Conservation (phyloP, 1,140 invertebrate genomes). For the Galleria mellonella region DNA sequence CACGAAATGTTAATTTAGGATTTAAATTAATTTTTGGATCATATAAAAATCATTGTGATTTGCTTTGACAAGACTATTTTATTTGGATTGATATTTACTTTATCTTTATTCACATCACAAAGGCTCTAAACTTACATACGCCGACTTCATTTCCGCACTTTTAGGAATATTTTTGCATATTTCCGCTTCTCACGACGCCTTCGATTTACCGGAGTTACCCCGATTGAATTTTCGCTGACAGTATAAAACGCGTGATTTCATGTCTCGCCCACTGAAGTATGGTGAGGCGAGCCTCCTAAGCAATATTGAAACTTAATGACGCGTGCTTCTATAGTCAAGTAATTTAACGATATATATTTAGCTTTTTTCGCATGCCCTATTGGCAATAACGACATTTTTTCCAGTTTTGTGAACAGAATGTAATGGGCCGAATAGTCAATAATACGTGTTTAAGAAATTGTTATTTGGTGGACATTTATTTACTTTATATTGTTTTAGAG, state of each 20-base stretch:
- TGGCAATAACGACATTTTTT: neutral
- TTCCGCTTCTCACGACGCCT: slow-evolving; percentile 11
- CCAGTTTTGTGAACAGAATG: no score
- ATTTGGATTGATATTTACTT: no score
- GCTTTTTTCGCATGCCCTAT: slow-evolving; percentile 5
- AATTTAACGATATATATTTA: slow-evolving; percentile 15
- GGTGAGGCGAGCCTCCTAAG: slow-evolving; percentile 10
- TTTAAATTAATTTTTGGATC: no score
- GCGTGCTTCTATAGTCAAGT: slow-evolving; percentile 17
- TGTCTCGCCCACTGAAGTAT: slow-evolving; percentile 9
- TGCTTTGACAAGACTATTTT: no score
- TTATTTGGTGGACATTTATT: no score
- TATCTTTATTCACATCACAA: slow-evolving; percentile 7
- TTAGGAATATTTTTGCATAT: slow-evolving; percentile 35
- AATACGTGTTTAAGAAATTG: no score
- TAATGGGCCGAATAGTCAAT: no score
- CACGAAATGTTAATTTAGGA: no score
- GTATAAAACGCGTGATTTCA: slow-evolving; percentile 23
- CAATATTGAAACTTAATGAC: slow-evolving; percentile 26
- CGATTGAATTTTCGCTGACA: slow-evolving; percentile 35
- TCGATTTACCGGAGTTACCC: slow-evolving; percentile 21
- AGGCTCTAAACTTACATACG: slow-evolving; percentile 1
- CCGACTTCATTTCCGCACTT: slow-evolving; percentile 20
- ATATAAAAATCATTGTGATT: no score
- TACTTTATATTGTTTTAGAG: no score